A percentile compares a stretch with the other conserved stretches of the same genome.
Evolutionary conservation across 2,797 vertebrate species (phyloP).

Genomic region (Ispidina lecontei): DNA sequence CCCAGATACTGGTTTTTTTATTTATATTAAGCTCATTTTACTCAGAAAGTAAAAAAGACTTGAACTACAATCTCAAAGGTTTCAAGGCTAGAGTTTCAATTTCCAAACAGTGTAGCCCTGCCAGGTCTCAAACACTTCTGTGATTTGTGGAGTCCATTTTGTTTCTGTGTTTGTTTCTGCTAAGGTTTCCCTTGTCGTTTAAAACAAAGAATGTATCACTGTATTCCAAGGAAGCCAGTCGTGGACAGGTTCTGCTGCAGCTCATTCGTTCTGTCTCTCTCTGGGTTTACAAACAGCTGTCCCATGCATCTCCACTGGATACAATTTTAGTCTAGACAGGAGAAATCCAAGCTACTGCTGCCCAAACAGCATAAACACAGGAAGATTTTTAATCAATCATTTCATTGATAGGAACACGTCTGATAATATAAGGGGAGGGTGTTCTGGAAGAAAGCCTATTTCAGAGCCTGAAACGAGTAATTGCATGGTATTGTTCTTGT

Average conservation of each 20-base stretch:
- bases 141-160: conserved; percentile 32
- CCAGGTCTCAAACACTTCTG: conserved; percentile 8
- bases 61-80: conserved; percentile 19
- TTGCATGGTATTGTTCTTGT: neutral
- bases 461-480: conserved; percentile 39
- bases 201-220: neutral
- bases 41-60: neutral
- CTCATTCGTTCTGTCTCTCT: conserved; percentile 34
- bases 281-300: conserved; percentile 61
- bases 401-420: conserved; percentile 57
- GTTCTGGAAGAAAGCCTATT: conserved; percentile 52
- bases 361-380: conserved; percentile 54
- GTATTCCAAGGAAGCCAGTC: conserved; percentile 21
- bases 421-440: conserved; percentile 57
- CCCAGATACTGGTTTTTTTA: neutral
- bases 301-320: conserved; percentile 45
- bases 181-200: neutral
- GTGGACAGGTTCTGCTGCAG: conserved; percentile 14
- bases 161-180: conserved; percentile 15
- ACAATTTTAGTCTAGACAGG: conserved; percentile 54
- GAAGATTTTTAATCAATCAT: conserved; percentile 65
- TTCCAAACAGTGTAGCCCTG: neutral
- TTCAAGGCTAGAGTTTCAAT: conserved; percentile 31
- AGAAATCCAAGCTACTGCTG: conserved; percentile 53
- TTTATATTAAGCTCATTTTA: conserved; percentile 33